Conservation (phyloP, 2,797 vertebrate species). For the Potorous gilbertii region DNA sequence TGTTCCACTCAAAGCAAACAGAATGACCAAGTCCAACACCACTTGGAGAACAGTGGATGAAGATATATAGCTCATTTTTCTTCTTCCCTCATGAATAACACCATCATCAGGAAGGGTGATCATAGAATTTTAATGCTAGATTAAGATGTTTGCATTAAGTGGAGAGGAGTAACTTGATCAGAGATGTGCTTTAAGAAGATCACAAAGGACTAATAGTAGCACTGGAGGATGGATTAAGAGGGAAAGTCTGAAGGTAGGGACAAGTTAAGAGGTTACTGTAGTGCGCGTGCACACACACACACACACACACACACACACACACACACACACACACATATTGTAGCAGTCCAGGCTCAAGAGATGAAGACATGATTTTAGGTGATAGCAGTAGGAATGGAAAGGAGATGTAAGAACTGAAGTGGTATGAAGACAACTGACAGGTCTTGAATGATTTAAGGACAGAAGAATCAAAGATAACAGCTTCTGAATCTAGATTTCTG, state of each 20-base stretch:
- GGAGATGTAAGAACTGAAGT: neutral
- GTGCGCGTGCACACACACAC: too few species aligned
- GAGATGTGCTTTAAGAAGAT: neutral
- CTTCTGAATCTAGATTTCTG: neutral
- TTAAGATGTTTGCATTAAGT: neutral
- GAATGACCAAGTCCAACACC: neutral
- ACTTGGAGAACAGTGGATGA: neutral
- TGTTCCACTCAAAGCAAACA: neutral
- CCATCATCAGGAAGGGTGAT: neutral
- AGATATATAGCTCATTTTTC: neutral
- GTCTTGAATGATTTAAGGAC: neutral
- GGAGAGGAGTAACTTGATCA: neutral
- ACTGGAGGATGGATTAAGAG: neutral
- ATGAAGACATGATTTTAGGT: neutral
- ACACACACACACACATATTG: too few species aligned
- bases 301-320: too few species aligned
- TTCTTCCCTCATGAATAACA: neutral
- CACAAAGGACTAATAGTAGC: neutral
- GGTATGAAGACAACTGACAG: neutral
- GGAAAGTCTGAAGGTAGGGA: neutral
- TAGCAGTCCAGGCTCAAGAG: neutral
- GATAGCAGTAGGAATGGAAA: neutral
- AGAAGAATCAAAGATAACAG: neutral
- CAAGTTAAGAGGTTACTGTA: neutral
- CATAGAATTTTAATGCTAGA: neutral